Conservation (phyloP, 2,113 vertebrate genomes). For the Poecile atricapillus region DNA sequence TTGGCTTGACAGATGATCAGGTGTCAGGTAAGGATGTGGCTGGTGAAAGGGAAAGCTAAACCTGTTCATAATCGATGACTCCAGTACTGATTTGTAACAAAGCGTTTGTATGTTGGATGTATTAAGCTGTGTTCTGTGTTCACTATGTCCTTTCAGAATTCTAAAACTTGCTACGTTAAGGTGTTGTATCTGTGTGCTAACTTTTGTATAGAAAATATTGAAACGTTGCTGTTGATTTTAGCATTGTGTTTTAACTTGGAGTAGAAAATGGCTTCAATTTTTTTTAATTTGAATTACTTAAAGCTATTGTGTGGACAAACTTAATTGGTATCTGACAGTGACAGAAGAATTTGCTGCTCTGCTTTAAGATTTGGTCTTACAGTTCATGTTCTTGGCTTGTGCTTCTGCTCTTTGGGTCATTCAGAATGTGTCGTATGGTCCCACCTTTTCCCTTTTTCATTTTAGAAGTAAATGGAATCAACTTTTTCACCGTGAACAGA, state of each 20-base stretch:
- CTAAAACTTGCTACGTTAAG: neutral
- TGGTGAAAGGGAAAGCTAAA: neutral
- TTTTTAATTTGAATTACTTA: neutral
- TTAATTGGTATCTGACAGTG: neutral
- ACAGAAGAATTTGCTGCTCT: neutral
- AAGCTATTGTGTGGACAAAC: neutral
- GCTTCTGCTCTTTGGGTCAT: neutral
- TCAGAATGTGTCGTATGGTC: neutral
- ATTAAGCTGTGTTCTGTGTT: neutral
- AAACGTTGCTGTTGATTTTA: neutral
- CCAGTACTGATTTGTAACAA: neutral
- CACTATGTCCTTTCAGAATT: neutral
- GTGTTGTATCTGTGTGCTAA: neutral
- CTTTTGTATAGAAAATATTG: neutral
- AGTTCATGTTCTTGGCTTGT: neutral
- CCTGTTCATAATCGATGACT: neutral
- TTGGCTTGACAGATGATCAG: constrained; percentile 93
- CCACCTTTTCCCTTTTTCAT: neutral
- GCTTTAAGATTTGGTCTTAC: neutral
- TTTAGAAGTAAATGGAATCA: neutral
- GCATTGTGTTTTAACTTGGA: neutral
- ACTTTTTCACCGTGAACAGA: neutral
- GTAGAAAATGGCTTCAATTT: neutral
- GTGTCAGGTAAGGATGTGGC: constrained; percentile 80
- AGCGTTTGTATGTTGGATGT: neutral